These are phyloP conservation scores for Peromyscus aztecus DNA, from an alignment of 2,797 vertebrate species.

Conservation along the genomic window DNA sequence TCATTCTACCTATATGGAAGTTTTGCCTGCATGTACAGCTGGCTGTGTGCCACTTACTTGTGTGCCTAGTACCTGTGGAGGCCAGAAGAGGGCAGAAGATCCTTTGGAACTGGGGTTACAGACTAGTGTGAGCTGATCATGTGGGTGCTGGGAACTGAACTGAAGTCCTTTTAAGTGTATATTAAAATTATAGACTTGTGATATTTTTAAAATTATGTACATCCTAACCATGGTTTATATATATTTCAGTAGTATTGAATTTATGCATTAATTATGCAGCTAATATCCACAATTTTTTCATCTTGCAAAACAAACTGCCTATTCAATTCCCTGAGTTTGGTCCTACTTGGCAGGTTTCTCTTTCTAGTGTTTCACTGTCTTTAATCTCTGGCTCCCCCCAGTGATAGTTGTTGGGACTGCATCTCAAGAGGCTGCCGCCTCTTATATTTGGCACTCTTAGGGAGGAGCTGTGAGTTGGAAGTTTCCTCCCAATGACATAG, in stretches of 20 bases:
- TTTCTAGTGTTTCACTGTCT: neutral
- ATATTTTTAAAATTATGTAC: neutral
- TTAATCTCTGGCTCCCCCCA: neutral
- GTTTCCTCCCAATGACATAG: neutral
- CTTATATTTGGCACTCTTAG: neutral
- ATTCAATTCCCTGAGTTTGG: neutral
- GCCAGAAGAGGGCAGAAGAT: neutral
- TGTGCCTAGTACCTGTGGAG: neutral
- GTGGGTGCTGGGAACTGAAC: neutral
- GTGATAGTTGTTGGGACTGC: neutral
- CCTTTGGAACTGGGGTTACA: neutral
- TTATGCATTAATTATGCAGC: neutral
- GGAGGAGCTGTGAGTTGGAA: neutral
- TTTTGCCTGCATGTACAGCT: neutral
- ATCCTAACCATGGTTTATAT: neutral
- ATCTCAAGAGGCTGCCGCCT: neutral
- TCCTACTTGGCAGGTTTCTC: neutral
- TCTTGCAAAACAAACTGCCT: neutral
- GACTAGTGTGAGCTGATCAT: neutral
- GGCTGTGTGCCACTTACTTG: neutral
- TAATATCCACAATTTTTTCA: neutral
- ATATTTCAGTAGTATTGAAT: neutral
- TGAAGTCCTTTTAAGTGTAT: neutral
- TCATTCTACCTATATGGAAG: neutral
- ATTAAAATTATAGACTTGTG: neutral